Evolutionary conservation across 1,140 invertebrate species (phyloP).

Genomic region (Arion vulgaris): DNA sequence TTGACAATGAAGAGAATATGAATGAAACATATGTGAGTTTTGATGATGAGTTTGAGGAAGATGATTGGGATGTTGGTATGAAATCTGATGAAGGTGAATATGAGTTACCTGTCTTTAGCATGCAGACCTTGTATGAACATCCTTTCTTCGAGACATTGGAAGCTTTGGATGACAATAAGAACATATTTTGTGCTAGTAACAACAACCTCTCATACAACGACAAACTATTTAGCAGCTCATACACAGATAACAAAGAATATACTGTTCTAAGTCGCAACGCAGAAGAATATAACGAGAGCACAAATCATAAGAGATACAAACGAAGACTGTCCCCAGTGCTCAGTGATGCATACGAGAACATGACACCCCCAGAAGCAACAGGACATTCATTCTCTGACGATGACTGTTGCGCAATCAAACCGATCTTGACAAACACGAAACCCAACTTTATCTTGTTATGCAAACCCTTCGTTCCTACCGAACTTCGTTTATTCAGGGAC

Average conservation of each 20-base stretch:
- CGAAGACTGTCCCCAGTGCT: neutral
- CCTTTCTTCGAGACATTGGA: conserved; percentile 1
- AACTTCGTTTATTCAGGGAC: neutral
- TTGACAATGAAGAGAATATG: neutral
- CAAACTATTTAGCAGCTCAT: neutral
- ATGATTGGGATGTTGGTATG: conserved; percentile 40
- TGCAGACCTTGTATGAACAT: neutral
- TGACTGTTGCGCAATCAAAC: conserved; percentile 25
- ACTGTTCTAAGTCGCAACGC: neutral
- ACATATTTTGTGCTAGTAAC: neutral
- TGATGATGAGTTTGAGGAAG: conserved; percentile 31
- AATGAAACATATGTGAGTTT: conserved; percentile 30
- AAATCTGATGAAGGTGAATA: neutral
- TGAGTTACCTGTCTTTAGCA: neutral
- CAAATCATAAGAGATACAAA: neutral
- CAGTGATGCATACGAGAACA: neutral
- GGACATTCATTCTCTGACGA: conserved; percentile 28
- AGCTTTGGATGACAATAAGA: neutral
- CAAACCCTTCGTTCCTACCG: neutral
- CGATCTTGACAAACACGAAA: neutral
- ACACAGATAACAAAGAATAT: neutral
- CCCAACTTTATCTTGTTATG: conserved; percentile 13
- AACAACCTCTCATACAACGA: neutral
- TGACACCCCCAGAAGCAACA: neutral
- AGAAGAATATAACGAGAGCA: neutral